phyloP scores from a whole-genome alignment of 92 coral and sea anemone species.

The Epizoanthus ramosus region DNA sequence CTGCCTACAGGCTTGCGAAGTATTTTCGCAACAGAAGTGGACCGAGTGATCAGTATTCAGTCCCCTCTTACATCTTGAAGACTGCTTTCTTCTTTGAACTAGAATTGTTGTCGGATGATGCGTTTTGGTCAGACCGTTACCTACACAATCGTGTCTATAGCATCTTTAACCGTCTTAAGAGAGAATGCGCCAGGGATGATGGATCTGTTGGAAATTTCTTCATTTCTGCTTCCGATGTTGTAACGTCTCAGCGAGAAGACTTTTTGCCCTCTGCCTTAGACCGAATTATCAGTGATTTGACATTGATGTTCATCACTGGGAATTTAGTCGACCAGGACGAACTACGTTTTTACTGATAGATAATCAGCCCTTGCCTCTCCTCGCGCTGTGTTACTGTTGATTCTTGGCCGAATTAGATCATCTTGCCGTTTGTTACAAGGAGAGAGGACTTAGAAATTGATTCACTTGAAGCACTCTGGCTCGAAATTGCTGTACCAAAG shows the following conservation, averaged over 20 bases:
- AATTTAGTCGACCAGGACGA: not conserved
- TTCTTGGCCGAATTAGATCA: too few relatives aligned
- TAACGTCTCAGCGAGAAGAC: constrained; percentile 6
- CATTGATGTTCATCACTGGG: not conserved
- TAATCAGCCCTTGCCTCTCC: too few relatives aligned
- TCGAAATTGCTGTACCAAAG: constrained; percentile 41
- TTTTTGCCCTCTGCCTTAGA: constrained; percentile 24
- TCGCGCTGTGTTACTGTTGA: too few relatives aligned
- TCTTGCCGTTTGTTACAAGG: constrained; percentile 10
- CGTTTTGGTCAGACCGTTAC: constrained; percentile 22
- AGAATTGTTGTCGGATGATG: constrained; percentile 28
- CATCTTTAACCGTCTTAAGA: constrained; percentile 30
- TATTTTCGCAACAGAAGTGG: constrained; percentile 41
- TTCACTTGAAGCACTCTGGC: constrained; percentile 37
- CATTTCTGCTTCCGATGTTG: constrained; percentile 39
- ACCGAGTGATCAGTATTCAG: not conserved
- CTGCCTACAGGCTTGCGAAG: constrained; percentile 45
- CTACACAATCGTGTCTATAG: constrained; percentile 26
- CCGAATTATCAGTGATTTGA: constrained; percentile 6
- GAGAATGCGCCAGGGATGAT: constrained; percentile 25
- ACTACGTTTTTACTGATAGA: too few relatives aligned
- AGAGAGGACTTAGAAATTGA: constrained; percentile 38
- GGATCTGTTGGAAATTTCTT: constrained; percentile 25
- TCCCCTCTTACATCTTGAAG: constrained; percentile 33
- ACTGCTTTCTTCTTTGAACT: constrained; percentile 48